Conservation (phyloP, 2,888 invertebrate genomes). For the Drosophila formosana region DNA sequence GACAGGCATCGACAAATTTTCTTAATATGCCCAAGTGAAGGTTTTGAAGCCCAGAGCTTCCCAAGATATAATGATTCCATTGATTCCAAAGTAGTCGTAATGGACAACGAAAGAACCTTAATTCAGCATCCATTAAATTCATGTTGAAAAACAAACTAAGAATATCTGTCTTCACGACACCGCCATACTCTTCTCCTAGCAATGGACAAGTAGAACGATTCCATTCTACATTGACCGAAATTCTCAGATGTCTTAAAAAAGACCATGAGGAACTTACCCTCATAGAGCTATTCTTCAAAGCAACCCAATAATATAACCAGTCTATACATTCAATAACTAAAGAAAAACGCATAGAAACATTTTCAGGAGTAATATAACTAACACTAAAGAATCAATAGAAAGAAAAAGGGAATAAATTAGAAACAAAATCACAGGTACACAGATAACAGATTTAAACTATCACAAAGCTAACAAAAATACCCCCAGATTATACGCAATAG, state of each 20-base stretch:
- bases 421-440: neutral
- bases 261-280: neutral
- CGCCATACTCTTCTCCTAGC: constrained; percentile 2
- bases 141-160: too few relatives aligned
- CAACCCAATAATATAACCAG: constrained; percentile 12
- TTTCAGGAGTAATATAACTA: neutral
- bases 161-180: neutral
- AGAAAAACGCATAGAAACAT: neutral
- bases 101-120: too few relatives aligned
- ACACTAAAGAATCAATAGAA: neutral
- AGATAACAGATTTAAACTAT: neutral
- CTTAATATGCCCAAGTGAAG: neutral
- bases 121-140: too few relatives aligned
- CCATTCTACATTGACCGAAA: constrained; percentile 3
- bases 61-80: neutral
- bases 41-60: neutral
- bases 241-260: neutral
- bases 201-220: constrained; percentile 19
- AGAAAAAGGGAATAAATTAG: neutral
- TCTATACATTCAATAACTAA: constrained; percentile 3
- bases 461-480: neutral
- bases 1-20: neutral
- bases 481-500: neutral
- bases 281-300: neutral
- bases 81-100: neutral